Evolutionary conservation across 2,797 vertebrate genomes (phyloP).

Genomic region (Hippoglossus hippoglossus): DNA sequence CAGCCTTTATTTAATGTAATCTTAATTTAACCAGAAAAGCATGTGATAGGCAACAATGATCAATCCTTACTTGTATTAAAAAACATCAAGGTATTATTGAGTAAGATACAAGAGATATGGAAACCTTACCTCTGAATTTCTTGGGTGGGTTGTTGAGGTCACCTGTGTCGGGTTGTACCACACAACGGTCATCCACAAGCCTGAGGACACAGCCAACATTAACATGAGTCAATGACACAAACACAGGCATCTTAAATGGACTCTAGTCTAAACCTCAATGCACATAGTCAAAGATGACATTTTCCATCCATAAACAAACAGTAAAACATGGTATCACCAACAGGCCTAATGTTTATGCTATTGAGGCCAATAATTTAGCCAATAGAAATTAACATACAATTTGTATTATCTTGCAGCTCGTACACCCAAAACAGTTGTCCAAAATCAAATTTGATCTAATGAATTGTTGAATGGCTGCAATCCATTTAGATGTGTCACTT

Average conservation of each 20-base stretch:
- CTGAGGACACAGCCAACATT: slow-evolving; percentile 78
- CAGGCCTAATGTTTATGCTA: too few species aligned
- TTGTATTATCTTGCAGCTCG: too few species aligned
- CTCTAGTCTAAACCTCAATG: neutral
- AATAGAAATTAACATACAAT: too few species aligned
- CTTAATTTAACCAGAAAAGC: too few species aligned
- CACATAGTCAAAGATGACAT: neutral
- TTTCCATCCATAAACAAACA: too few species aligned
- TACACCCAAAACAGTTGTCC: too few species aligned
- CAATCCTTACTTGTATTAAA: neutral
- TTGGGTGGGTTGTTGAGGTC: slow-evolving; percentile 99
- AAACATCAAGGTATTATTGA: neutral
- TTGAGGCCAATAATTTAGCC: too few species aligned
- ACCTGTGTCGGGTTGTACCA: slow-evolving; percentile 96
- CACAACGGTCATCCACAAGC: slow-evolving; percentile 97
- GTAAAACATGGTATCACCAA: too few species aligned
- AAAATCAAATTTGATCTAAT: too few species aligned
- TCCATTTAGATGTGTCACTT: neutral
- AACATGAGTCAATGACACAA: slow-evolving; percentile 12
- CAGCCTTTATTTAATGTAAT: too few species aligned
- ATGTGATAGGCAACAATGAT: neutral
- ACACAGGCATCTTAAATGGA: neutral
- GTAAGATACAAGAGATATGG: neutral
- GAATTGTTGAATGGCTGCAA: neutral
- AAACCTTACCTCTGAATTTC: slow-evolving; percentile 96